phyloP scores from a whole-genome alignment of 2,113 vertebrate species.

The Apodemus speciosus region DNA sequence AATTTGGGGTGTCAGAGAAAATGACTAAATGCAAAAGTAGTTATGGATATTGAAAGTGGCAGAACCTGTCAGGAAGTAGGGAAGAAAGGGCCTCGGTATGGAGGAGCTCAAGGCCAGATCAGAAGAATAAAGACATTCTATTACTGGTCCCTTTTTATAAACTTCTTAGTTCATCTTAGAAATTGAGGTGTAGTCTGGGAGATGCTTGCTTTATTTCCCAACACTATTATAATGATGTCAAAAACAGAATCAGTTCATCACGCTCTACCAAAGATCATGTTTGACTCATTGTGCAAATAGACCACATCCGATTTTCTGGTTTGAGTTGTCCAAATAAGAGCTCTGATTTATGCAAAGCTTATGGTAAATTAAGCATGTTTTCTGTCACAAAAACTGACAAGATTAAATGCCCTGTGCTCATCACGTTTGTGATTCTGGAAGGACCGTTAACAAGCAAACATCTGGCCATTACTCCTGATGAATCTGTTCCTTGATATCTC shows the following conservation, averaged over 20 bases:
- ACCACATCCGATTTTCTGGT: not conserved
- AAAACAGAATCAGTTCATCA: not conserved
- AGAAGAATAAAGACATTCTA: not conserved
- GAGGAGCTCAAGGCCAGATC: not conserved
- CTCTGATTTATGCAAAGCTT: slow-evolving; percentile 63
- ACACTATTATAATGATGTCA: not conserved
- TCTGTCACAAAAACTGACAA: slow-evolving; percentile 69
- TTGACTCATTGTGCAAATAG: not conserved
- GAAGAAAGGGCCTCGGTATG: not conserved
- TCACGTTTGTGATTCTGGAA: slow-evolving; percentile 70
- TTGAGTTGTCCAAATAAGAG: slow-evolving; percentile 1
- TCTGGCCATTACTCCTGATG: slow-evolving; percentile 78
- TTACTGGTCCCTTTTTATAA: not conserved
- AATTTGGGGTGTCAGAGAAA: not conserved
- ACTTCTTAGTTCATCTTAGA: not conserved
- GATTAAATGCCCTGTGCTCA: slow-evolving; percentile 67
- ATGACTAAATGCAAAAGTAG: not conserved
- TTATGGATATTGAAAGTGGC: not conserved
- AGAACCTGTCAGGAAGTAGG: too few relatives aligned
- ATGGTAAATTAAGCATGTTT: slow-evolving; percentile 72
- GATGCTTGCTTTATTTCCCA: not conserved
- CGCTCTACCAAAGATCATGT: not conserved
- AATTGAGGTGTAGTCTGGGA: not conserved
- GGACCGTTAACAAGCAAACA: slow-evolving; percentile 76
- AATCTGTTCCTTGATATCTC: slow-evolving; percentile 77